phyloP scores from a whole-genome alignment of 2,797 vertebrate species.

The Gymnoscopelus braueri region DNA sequence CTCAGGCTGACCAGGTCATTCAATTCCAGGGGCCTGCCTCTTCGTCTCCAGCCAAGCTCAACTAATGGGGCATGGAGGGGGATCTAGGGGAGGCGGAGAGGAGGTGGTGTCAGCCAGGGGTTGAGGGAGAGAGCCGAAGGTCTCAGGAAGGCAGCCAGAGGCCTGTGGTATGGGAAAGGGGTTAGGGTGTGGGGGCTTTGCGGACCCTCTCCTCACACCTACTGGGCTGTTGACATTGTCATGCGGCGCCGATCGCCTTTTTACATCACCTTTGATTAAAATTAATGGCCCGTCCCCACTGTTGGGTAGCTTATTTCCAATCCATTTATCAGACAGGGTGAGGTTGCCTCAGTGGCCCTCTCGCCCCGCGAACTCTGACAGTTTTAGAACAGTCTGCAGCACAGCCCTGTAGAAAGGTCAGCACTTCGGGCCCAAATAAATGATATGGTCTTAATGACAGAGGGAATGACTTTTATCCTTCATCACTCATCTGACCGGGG shows the following conservation, averaged over 20 bases:
- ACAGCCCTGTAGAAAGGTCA: conserved; percentile 86
- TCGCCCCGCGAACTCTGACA: conserved; percentile 82
- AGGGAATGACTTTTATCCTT: conserved; percentile 76
- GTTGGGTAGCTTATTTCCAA: conserved; percentile 94
- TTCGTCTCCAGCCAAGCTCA: conserved; percentile 96
- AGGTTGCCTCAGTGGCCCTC: conserved; percentile 83
- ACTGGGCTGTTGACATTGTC: conserved; percentile 92
- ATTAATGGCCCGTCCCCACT: conserved; percentile 95
- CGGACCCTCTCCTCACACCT: conserved; percentile 85
- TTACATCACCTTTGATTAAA: conserved; percentile 98
- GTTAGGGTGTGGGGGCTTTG: conserved; percentile 71
- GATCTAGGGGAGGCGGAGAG: conserved; percentile 75
- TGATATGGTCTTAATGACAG: conserved; percentile 85
- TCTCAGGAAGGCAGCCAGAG: conserved; percentile 64
- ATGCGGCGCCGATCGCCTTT: conserved; percentile 89
- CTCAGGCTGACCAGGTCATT: conserved; percentile 97
- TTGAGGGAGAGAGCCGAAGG: conserved; percentile 62
- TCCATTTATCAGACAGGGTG: conserved; percentile 92
- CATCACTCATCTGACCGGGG: conserved; percentile 77
- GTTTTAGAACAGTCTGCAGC: conserved; percentile 86
- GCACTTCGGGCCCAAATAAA: conserved; percentile 84
- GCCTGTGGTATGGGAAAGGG: conserved; percentile 59
- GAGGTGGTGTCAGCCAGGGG: conserved; percentile 49
- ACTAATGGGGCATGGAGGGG: conserved; percentile 89
- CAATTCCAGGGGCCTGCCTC: conserved; percentile 93